Base-by-base conservation (phyloP, 2,113 vertebrate genomes). In the Plotosus lineatus region DNA sequence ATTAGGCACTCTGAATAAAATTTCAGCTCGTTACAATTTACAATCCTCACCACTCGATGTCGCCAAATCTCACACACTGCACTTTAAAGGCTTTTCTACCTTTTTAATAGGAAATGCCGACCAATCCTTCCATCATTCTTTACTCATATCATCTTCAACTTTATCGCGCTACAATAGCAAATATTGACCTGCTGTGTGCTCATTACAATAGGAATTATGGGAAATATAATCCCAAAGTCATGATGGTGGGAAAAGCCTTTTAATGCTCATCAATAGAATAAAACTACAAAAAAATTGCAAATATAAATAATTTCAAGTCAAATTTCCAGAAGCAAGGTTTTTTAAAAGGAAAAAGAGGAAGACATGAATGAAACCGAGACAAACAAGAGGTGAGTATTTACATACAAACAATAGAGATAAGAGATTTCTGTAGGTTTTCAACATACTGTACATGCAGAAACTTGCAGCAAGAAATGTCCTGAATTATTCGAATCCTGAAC, bases 291-390 rank as follows among this genome's bases (percentile, higher is more conserved):
- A 58, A 3, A 12, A 26, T 56, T 26, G 23, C 3, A 21, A 51
- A 51, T 51, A 50, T 17, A 53, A 53, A 53, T 23, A 23, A 53
- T n/a, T 53, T 53, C 23, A 55, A 55, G 8, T 55, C 21, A 3
- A n/a, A 9, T n/a, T 3, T 0, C 21, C 2, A 0, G 1, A 21
- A 21, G 21, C 50, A 6, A 21, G 17, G 2, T 19, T 1, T 1
- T 51, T 50, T 17, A 17, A 48, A 51, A 56, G 11, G 21, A 33
- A 61, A 33, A 61, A 65, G 65, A 68, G 65, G 38, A 68, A 42
- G 63, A 66, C 11, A 38, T 23, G 15, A 1, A 44, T 44, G 38
- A 44, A 12, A 11, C 11, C 21, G 23, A 6, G 38, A 38, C 63
- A 68, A 40, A 38, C 7, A 4, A 38, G 42, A 66, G 21, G 6